Percentiles rank a stretch among this genome's conserved stretches.
These are phyloP conservation scores for Lophura nycthemera DNA, from an alignment of 2,113 vertebrate genomes.

Conservation along the genomic window DNA sequence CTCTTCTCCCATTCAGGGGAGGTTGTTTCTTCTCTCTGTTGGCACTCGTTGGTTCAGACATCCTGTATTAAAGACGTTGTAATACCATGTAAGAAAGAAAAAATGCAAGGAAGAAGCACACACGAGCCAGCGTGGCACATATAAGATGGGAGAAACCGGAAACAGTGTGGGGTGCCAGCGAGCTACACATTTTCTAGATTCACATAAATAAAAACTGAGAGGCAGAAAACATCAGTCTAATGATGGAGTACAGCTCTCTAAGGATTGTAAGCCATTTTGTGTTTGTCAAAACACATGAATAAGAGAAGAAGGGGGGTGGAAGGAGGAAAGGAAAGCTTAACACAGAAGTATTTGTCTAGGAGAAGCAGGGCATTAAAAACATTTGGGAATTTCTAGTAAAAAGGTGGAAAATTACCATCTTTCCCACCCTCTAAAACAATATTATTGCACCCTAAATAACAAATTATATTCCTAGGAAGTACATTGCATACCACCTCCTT, in stretches of 20 bases:
- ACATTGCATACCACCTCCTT: neutral
- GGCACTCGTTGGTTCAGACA: slow-evolving; percentile 66
- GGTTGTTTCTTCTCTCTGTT: slow-evolving; percentile 62
- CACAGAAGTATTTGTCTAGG: neutral
- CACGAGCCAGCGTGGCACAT: neutral
- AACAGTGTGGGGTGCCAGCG: neutral
- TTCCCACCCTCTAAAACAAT: neutral
- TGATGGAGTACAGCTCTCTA: slow-evolving; percentile 10
- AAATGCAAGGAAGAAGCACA: neutral
- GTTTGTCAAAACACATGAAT: slow-evolving; percentile 54
- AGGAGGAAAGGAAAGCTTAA: slow-evolving; percentile 26
- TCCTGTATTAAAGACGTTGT: slow-evolving; percentile 32
- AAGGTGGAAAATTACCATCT: slow-evolving; percentile 16
- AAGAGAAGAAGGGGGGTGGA: neutral
- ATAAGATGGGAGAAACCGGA: neutral
- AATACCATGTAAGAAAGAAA: neutral
- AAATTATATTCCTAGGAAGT: slow-evolving; percentile 34
- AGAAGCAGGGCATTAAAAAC: slow-evolving; percentile 13
- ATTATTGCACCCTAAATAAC: neutral
- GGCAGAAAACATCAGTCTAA: slow-evolving; percentile 20
- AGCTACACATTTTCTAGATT: slow-evolving; percentile 2
- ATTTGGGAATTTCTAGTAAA: slow-evolving; percentile 37
- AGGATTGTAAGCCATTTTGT: slow-evolving; percentile 17
- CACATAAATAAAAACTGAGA: slow-evolving; percentile 56
- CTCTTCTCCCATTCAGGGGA: slow-evolving; percentile 81